Conservation (phyloP, 2,888 invertebrate species). For the Atrina japonica region DNA sequence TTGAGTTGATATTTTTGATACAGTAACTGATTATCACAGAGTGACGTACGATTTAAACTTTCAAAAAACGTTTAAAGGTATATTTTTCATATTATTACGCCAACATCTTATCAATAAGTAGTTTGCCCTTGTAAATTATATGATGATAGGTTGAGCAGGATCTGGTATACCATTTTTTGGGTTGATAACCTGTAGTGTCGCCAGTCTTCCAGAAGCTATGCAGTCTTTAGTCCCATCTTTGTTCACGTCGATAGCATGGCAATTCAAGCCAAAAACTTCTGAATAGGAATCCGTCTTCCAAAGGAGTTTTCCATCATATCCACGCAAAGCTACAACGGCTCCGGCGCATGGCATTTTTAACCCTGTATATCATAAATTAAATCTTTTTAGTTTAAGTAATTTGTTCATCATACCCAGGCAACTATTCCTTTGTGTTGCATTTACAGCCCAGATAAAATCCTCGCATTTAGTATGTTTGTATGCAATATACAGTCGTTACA, state of each 20-base stretch:
- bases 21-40: too few species aligned
- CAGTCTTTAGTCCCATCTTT: constrained; percentile 75
- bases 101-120: too few species aligned
- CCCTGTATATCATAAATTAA: constrained; percentile 47
- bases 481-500: too few species aligned
- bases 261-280: constrained; percentile 71
- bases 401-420: neutral
- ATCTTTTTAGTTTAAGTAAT: neutral
- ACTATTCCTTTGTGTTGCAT: neutral
- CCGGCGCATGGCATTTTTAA: constrained; percentile 68
- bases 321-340: constrained; percentile 69
- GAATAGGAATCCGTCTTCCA: constrained; percentile 70
- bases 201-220: constrained; percentile 71
- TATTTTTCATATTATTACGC: too few species aligned
- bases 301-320: constrained; percentile 70
- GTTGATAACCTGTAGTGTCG: constrained; percentile 70
- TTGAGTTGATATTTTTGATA: too few species aligned
- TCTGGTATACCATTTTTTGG: constrained; percentile 70
- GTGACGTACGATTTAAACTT: too few species aligned
- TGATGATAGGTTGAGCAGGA: too few species aligned
- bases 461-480: too few species aligned
- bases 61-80: too few species aligned
- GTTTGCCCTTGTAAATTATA: too few species aligned
- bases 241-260: constrained; percentile 72
- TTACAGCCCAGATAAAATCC: too few species aligned